Evolutionary conservation across 2,797 vertebrate species (phyloP), one percentile per base, ranked within the genome.

Genomic region (Esox lucius): DNA sequence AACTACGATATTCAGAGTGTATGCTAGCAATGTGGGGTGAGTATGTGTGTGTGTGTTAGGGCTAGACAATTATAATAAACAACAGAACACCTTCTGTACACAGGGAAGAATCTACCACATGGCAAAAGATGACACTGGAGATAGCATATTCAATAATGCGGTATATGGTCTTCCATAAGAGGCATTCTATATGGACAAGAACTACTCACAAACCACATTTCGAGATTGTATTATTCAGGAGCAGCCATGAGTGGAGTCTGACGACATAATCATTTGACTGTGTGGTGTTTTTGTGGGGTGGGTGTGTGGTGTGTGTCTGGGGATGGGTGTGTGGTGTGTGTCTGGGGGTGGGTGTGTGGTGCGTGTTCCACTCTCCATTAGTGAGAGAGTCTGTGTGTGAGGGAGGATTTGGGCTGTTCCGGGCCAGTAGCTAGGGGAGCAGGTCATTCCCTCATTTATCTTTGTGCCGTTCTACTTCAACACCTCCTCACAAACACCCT

Each of bases 391-490:
- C 35, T 39, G 35, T 39, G 35, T 84, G 80, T 82, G 81, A 80
- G 76, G 75, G 85, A 87, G 81, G 84, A 89, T 91, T 83, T 84
- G 56, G 72, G 71, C 33, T 78, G 84, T 86, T 90, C 76, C 22
- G 88, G 90, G 87, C 91, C 84, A 87, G 64, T 85, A 77, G 78
- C 81, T 85, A 24, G 79, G 79, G 81, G 80, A 75, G 81, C 88
- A 91, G 90, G 90, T 92, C 88, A 90, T 90, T 88, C 75, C 77
- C 74, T 67, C 19, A 75, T 82, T 88, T 86, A 90, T 89, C 83
- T 87, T 79, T 84, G 73, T 82, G 85, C 75, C 84, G 89, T 87
- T 91, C 86, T 86, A 88, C 89, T 91, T 91, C 91, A 90, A 89
- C 91, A 91, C 90, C 89, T 92, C 81, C 80, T 88, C 88, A 88